Conservation (phyloP, 1,140 invertebrate species). For the Panagrolaimus sp. region DNA sequence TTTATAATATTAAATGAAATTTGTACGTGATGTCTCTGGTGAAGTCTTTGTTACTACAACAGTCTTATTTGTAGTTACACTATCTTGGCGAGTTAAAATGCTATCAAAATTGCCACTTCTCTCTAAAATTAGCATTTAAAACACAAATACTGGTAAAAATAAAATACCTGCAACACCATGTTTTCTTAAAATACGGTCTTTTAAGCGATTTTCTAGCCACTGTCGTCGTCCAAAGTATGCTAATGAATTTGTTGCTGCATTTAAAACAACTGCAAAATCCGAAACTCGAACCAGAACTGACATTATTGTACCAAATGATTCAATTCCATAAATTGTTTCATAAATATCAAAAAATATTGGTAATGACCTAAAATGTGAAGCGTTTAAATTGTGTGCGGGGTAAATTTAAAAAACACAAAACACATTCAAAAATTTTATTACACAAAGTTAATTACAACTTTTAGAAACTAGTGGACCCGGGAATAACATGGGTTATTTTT, state of each 20-base stretch:
- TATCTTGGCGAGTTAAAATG: no score
- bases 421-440: no score
- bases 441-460: no score
- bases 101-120: no score
- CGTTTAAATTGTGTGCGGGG: no score
- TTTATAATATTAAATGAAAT: no score
- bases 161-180: not conserved
- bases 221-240: conserved; percentile 39
- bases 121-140: not conserved
- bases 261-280: conserved; percentile 43
- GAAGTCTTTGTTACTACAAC: no score
- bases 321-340: conserved; percentile 41
- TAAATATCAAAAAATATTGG: conserved; percentile 46
- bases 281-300: conserved; percentile 39
- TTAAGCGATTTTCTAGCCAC: conserved; percentile 18
- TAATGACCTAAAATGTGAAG: conserved; percentile 25
- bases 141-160: not conserved
- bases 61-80: no score
- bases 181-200: conserved; percentile 1
- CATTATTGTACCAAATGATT: conserved; percentile 41
- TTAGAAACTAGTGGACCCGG: no score
- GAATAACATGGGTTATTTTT: no score
- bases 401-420: no score
- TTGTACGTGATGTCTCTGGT: no score
- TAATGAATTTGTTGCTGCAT: conserved; percentile 43